These are phyloP conservation scores for Drosophila mauritiana DNA, from an alignment of 1,140 invertebrate species.

Conservation along the genomic window DNA sequence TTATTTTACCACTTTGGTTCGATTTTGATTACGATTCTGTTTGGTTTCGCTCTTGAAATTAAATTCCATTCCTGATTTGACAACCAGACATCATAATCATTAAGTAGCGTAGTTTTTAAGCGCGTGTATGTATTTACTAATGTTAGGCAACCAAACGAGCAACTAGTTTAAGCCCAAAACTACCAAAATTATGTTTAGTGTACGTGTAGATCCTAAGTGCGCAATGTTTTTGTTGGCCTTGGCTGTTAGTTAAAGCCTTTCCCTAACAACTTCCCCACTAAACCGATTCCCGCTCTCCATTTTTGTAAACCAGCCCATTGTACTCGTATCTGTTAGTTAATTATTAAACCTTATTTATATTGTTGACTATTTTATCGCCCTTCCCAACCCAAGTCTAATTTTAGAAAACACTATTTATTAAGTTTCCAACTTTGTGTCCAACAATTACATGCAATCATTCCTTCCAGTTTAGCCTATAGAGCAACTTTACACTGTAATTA, in stretches of 20 bases:
- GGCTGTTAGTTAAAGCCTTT: constrained; percentile 17
- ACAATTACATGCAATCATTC: constrained; percentile 78
- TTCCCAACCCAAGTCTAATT: constrained; percentile 3
- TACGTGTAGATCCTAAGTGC: constrained; percentile 56
- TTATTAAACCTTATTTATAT: constrained; percentile 46
- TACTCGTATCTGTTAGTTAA: constrained; percentile 38
- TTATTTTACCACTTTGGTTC: constrained; percentile 13
- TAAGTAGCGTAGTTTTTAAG: constrained; percentile 70
- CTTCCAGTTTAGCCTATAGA: constrained; percentile 77
- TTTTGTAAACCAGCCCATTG: neutral
- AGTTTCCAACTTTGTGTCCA: constrained; percentile 65
- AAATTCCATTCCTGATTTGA: constrained; percentile 4
- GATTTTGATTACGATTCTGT: constrained; percentile 3
- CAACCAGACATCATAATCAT: constrained; percentile 63
- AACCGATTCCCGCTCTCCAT: constrained; percentile 1
- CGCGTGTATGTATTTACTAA: constrained; percentile 71
- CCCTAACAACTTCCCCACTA: neutral
- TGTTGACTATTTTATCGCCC: constrained; percentile 39
- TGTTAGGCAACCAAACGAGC: constrained; percentile 60
- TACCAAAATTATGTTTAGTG: constrained; percentile 76
- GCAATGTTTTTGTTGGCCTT: constrained; percentile 49
- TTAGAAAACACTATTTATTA: constrained; percentile 45
- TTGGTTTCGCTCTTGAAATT: neutral
- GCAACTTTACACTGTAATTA: constrained; percentile 74
- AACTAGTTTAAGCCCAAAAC: constrained; percentile 70